Percentiles rank a stretch among this genome's conserved stretches.
Conservation (phyloP, 2,888 invertebrate species). For the Drosophila pseudotalamancana region DNA sequence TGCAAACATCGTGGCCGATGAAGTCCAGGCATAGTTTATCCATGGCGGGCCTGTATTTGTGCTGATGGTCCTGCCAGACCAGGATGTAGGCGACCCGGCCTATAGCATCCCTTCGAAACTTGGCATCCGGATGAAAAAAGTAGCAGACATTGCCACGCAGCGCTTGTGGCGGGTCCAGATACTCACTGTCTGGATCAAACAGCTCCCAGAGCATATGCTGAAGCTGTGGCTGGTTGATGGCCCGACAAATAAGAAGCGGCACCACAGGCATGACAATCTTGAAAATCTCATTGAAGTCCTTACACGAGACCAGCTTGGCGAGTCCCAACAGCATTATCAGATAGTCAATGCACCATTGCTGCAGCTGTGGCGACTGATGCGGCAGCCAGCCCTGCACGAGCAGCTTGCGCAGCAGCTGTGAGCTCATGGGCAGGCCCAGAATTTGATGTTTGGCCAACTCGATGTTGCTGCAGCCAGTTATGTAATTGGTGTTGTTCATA, state of each 20-base stretch:
- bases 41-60: constrained; percentile 63
- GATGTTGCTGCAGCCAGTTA: constrained; percentile 55
- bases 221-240: constrained; percentile 24
- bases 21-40: constrained; percentile 62
- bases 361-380: constrained; percentile 24
- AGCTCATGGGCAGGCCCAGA: constrained; percentile 80
- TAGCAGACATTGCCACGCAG: constrained; percentile 79
- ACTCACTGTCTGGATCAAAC: constrained; percentile 71
- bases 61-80: constrained; percentile 47
- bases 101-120: constrained; percentile 71
- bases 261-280: constrained; percentile 73
- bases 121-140: constrained; percentile 69
- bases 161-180: constrained; percentile 55
- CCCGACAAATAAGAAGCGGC: constrained; percentile 66
- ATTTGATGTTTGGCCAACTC: constrained; percentile 61
- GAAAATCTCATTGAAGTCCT: constrained; percentile 68
- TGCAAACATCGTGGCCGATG: constrained; percentile 73
- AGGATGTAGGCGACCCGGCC: constrained; percentile 72
- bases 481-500: constrained; percentile 71
- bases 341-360: constrained; percentile 69
- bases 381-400: constrained; percentile 41
- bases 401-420: constrained; percentile 72
- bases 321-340: constrained; percentile 77
- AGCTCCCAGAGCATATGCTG: constrained; percentile 64
- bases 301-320: constrained; percentile 46